Evolutionary conservation across 92 coral and sea anemone species (phyloP).

Genomic region (Zoanthus sociatus): DNA sequence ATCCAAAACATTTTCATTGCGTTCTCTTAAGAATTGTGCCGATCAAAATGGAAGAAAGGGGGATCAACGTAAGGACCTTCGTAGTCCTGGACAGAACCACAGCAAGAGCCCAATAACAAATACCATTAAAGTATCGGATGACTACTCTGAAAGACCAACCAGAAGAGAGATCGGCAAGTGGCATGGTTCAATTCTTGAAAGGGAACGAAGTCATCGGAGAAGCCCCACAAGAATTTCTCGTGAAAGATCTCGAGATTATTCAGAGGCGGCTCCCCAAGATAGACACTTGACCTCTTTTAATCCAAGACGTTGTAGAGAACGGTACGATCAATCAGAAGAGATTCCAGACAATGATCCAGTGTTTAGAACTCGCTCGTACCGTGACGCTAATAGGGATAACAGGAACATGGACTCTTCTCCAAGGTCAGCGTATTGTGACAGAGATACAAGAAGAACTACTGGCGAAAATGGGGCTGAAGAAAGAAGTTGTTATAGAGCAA

Average conservation of each 20-base stretch:
- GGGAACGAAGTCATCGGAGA: not conserved
- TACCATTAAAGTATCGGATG: not conserved
- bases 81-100: too few relatives aligned
- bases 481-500: not conserved
- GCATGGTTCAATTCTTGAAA: not conserved
- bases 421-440: not conserved
- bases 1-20: not conserved
- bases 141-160: not conserved
- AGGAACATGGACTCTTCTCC: not conserved
- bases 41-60: not conserved
- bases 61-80: not conserved
- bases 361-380: slow-evolving; percentile 3
- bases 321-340: not conserved
- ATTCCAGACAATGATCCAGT: not conserved
- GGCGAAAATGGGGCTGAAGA: slow-evolving; percentile 3
- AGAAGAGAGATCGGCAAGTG: not conserved
- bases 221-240: not conserved
- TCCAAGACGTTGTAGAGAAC: slow-evolving; percentile 13
- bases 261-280: not conserved
- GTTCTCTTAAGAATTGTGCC: not conserved
- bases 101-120: not conserved
- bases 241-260: not conserved
- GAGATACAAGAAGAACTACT: not conserved
- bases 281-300: not conserved
- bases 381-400: not conserved